Evolutionary conservation across 1,140 invertebrate species (phyloP).

Genomic region (Drosophila orena): DNA sequence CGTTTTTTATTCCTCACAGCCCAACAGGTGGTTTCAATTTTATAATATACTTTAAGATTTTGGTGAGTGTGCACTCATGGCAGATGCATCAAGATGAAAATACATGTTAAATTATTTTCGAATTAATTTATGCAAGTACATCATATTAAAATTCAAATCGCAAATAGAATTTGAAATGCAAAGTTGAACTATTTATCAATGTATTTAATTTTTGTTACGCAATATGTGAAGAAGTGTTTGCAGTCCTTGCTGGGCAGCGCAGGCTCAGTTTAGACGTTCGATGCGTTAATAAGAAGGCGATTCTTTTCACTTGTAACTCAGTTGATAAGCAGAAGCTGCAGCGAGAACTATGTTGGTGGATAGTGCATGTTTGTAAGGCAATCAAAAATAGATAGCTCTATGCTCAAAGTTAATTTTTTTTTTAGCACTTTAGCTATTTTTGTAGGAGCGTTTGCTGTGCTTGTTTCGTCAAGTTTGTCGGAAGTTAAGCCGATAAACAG

Average conservation of each 20-base stretch:
- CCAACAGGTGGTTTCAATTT: no score
- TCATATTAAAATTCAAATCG: slow-evolving; percentile 22
- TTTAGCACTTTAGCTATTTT: slow-evolving; percentile 24
- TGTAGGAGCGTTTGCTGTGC: slow-evolving; percentile 8
- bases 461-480: slow-evolving; percentile 48
- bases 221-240: background rate
- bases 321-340: slow-evolving; percentile 1
- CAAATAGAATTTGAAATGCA: slow-evolving; percentile 20
- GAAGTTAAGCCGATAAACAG: slow-evolving; percentile 66
- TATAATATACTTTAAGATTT: no score
- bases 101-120: background rate
- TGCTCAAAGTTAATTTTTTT: background rate
- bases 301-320: slow-evolving; percentile 4
- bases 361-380: slow-evolving; percentile 2
- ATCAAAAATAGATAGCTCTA: background rate
- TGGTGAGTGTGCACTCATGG: no score
- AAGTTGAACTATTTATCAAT: slow-evolving; percentile 5
- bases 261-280: slow-evolving; percentile 24
- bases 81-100: no score
- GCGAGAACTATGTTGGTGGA: slow-evolving; percentile 3
- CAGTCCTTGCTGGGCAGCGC: slow-evolving; percentile 14
- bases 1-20: no score
- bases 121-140: background rate
- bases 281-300: slow-evolving; percentile 53
- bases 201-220: slow-evolving; percentile 3